A percentile compares a stretch with the other conserved stretches of the same genome.
Evolutionary conservation across 1,140 invertebrate species (phyloP).

Genomic region (Pentalonia nigronervosa): DNA sequence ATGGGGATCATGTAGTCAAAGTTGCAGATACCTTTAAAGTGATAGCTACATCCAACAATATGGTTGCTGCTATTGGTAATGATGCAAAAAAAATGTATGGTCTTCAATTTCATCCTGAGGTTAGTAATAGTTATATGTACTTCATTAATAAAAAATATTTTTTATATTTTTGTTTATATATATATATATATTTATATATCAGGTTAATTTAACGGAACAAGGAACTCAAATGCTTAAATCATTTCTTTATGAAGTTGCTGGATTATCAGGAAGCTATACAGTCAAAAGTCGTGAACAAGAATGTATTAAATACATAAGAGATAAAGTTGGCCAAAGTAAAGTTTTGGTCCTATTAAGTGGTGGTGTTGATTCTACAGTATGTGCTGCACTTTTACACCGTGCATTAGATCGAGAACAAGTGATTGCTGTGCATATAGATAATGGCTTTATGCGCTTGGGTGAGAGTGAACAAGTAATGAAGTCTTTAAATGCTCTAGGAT

Average conservation of each 20-base stretch:
- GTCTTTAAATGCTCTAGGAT: slow-evolving; percentile 84
- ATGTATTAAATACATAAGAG: slow-evolving; percentile 92
- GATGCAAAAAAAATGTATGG: slow-evolving; percentile 92
- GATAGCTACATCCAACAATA: slow-evolving; percentile 82
- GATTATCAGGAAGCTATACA: slow-evolving; percentile 87
- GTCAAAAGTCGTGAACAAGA: slow-evolving; percentile 86
- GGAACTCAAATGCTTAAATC: slow-evolving; percentile 92
- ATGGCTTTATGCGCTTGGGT: slow-evolving; percentile 97
- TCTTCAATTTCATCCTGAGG: slow-evolving; percentile 96
- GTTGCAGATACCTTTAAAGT: slow-evolving; percentile 86
- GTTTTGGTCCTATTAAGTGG: slow-evolving; percentile 94
- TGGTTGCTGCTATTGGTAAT: slow-evolving; percentile 90
- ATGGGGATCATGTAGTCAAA: slow-evolving; percentile 94
- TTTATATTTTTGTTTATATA: neutral
- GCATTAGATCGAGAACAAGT: slow-evolving; percentile 90
- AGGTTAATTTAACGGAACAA: slow-evolving; percentile 91
- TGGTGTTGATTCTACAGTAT: slow-evolving; percentile 98
- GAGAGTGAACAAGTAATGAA: slow-evolving; percentile 90
- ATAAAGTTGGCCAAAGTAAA: slow-evolving; percentile 90
- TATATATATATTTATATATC: slow-evolving; percentile 42
- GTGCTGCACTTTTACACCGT: slow-evolving; percentile 91
- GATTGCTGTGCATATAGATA: slow-evolving; percentile 97
- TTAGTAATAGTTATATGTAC: slow-evolving; percentile 60
- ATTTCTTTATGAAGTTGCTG: slow-evolving; percentile 92
- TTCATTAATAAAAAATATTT: neutral